Evolutionary conservation across 2,888 invertebrate species (phyloP).

Genomic region (Hypselothyrea guttata): DNA sequence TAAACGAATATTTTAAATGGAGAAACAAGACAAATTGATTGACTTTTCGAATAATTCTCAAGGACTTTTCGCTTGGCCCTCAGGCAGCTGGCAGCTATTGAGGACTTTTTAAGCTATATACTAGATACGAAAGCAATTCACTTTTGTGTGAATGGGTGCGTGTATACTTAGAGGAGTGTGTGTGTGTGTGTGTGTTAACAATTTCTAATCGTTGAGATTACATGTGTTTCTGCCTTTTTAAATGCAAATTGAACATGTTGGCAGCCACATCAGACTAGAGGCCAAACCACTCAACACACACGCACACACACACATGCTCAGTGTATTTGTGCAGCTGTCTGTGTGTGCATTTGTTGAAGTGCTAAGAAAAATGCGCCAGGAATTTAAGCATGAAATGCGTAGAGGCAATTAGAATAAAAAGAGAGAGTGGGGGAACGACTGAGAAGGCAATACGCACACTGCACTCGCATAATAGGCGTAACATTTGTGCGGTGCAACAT

Average conservation of each 20-base stretch:
- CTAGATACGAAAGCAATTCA: no score
- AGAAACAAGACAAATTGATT: no score
- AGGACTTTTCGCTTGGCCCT: constrained; percentile 35
- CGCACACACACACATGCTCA: constrained; percentile 18
- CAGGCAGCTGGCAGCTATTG: constrained; percentile 23
- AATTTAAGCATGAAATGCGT: constrained; percentile 27
- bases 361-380: constrained; percentile 35
- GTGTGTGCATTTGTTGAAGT: constrained; percentile 3
- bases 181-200: constrained; percentile 47
- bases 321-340: background rate
- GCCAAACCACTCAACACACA: constrained; percentile 50
- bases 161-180: background rate
- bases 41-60: no score
- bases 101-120: constrained; percentile 34
- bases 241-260: constrained; percentile 76
- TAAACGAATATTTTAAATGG: no score
- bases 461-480: constrained; percentile 17
- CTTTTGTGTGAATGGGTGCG: constrained; percentile 25
- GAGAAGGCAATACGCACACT: background rate
- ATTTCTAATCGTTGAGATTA: constrained; percentile 76
- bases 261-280: constrained; percentile 50
- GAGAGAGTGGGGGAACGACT: background rate
- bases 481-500: constrained; percentile 41
- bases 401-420: constrained; percentile 28
- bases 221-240: constrained; percentile 72